These are phyloP conservation scores for Xylophagus ater DNA, from an alignment of 2,888 invertebrate genomes.

Conservation along the genomic window DNA sequence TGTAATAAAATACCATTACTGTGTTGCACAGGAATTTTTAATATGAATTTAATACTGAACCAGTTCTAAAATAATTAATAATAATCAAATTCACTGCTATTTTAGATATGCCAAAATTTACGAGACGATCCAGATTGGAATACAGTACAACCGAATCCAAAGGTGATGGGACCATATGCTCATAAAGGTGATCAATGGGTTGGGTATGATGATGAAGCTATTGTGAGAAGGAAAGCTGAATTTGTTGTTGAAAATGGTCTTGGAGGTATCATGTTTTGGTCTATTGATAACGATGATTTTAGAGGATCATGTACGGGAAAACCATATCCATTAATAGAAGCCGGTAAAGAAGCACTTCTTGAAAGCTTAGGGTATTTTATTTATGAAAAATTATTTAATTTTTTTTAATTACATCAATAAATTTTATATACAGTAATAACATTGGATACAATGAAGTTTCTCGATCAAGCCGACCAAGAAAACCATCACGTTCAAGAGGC, in stretches of 20 bases:
- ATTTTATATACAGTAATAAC: constrained; percentile 19
- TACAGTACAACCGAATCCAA: constrained; percentile 67
- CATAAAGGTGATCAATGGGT: constrained; percentile 85
- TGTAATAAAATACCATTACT: no score
- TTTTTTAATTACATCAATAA: constrained; percentile 1
- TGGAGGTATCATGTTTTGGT: constrained; percentile 57
- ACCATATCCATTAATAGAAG: constrained; percentile 83
- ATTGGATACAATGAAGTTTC: constrained; percentile 35
- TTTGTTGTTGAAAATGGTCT: constrained; percentile 75
- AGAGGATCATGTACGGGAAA: constrained; percentile 77
- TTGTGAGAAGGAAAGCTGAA: constrained; percentile 69
- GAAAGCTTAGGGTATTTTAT: constrained; percentile 48
- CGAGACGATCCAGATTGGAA: constrained; percentile 65
- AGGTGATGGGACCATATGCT: constrained; percentile 84
- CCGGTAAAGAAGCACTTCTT: constrained; percentile 71
- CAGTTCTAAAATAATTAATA: no score
- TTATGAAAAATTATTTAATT: constrained; percentile 1
- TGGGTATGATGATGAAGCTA: constrained; percentile 79
- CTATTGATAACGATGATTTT: constrained; percentile 91
- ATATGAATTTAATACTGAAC: no score
- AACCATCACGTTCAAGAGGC: constrained; percentile 29
- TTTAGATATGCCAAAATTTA: constrained; percentile 73
- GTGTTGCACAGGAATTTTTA: no score
- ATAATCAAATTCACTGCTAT: no score
- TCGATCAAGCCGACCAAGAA: constrained; percentile 28